Percentiles rank a stretch among this genome's conserved stretches.
These are phyloP conservation scores for Brachypodius melanocephalos DNA, from an alignment of 2,113 vertebrate genomes.

Conservation along the genomic window DNA sequence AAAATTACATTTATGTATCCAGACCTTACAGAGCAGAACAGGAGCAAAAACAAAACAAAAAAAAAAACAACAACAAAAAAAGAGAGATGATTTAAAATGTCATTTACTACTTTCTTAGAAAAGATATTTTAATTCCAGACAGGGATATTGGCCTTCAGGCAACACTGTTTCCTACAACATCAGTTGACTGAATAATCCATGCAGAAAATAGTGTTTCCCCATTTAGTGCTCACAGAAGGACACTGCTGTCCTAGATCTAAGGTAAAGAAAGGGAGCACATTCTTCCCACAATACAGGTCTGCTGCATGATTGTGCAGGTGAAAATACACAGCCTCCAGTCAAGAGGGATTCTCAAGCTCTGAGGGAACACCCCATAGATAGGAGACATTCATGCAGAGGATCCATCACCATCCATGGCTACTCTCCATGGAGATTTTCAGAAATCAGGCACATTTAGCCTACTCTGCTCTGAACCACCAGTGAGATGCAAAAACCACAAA, in stretches of 20 bases:
- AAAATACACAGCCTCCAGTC: background rate
- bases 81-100: background rate
- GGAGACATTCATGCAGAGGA: background rate
- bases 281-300: background rate
- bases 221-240: background rate
- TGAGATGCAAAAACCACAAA: background rate
- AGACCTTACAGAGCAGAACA: background rate
- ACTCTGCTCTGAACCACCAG: background rate
- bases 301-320: background rate
- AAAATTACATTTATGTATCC: background rate
- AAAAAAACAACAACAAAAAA: no score
- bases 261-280: fast-evolving
- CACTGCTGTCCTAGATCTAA: background rate
- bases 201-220: background rate
- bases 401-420: background rate
- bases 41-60: no score
- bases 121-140: background rate
- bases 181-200: background rate
- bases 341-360: background rate
- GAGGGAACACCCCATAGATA: background rate
- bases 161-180: background rate
- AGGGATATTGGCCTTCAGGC: background rate
- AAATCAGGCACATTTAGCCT: background rate
- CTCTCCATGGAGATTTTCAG: background rate
- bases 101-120: background rate